Evolutionary conservation across 2,888 invertebrate species (phyloP).

Genomic region (Apamea epomidion): DNA sequence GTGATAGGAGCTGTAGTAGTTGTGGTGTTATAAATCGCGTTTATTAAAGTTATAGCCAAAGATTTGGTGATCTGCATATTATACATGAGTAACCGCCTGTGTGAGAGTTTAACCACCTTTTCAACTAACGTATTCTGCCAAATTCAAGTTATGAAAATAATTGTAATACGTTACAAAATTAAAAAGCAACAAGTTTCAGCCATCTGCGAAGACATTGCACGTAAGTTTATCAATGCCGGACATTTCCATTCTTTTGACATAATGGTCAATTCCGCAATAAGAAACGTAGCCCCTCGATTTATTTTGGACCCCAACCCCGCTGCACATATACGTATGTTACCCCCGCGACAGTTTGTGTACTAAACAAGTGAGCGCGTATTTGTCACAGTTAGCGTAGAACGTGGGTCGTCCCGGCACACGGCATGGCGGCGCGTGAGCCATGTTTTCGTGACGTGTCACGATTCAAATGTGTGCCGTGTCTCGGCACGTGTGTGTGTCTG

Average conservation of each 20-base stretch:
- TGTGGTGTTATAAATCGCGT: neutral
- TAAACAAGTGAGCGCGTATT: constrained; percentile 45
- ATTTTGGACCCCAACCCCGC: neutral
- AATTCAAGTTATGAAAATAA: neutral
- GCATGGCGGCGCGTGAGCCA: constrained; percentile 9
- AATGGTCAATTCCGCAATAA: constrained; percentile 17
- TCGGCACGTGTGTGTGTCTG: neutral
- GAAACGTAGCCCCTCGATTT: constrained; percentile 28
- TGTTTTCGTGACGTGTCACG: constrained; percentile 35
- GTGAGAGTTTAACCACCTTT: neutral
- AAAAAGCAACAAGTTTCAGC: neutral
- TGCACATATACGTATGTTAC: constrained; percentile 28
- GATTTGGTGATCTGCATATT: neutral
- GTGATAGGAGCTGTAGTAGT: constrained; percentile 13
- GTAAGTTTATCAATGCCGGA: neutral
- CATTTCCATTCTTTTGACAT: neutral
- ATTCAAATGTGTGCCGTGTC: constrained; percentile 18
- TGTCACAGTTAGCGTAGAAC: constrained; percentile 50
- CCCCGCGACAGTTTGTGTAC: constrained; percentile 26
- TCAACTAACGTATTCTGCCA: too few species aligned
- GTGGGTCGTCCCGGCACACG: constrained; percentile 25
- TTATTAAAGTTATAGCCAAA: neutral
- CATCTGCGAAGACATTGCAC: neutral
- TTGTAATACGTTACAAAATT: too few species aligned
- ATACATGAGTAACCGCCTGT: neutral